Evolutionary conservation across 2,797 vertebrate species (phyloP).

Genomic region (Morus bassanus): DNA sequence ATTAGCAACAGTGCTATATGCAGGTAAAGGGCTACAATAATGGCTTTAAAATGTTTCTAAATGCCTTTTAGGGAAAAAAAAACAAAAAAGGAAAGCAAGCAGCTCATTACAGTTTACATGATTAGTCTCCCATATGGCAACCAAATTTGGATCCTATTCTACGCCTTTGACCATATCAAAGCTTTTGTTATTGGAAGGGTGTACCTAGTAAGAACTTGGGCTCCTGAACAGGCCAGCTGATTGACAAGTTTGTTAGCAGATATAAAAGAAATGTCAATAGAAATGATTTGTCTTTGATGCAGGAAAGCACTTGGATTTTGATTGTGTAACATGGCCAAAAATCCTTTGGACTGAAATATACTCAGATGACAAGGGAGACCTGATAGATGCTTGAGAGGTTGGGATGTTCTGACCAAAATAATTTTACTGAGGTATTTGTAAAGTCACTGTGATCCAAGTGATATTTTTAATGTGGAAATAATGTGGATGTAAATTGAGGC

Average conservation of each 20-base stretch:
- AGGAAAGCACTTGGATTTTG: background rate
- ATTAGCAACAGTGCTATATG: background rate
- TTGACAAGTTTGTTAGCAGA: background rate
- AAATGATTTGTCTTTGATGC: background rate
- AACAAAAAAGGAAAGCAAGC: background rate
- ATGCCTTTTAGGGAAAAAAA: background rate
- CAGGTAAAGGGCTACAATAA: background rate
- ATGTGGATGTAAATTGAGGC: background rate
- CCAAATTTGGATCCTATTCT: background rate
- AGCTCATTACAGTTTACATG: background rate
- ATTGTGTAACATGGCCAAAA: rapidly evolving
- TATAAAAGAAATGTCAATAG: background rate
- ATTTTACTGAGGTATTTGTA: background rate
- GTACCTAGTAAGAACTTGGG: background rate
- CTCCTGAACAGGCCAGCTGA: background rate
- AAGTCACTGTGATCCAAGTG: background rate
- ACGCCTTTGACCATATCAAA: background rate
- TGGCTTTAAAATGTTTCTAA: background rate
- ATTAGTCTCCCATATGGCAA: background rate
- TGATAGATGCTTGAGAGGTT: background rate
- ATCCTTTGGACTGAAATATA: background rate
- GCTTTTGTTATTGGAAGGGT: background rate
- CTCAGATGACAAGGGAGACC: background rate
- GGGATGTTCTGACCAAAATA: background rate
- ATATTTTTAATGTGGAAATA: background rate